Conservation (phyloP, 2,888 invertebrate species). For the Chrysodeixis includens region DNA sequence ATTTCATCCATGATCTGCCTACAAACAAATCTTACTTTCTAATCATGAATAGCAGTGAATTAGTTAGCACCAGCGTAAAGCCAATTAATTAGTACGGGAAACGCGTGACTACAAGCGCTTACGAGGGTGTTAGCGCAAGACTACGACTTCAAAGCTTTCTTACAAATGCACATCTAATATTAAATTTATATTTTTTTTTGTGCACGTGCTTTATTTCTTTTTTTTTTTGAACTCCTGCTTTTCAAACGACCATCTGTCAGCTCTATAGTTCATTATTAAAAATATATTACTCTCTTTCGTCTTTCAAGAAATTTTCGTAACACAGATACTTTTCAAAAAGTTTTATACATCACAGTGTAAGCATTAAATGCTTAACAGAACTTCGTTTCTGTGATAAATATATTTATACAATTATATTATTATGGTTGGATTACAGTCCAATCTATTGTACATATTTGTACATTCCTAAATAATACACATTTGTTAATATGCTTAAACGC, state of each 20-base stretch:
- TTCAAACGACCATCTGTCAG: neutral
- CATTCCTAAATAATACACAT: neutral
- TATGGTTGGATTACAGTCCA: neutral
- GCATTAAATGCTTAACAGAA: slow-evolving; percentile 36
- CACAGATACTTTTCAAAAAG: slow-evolving; percentile 8
- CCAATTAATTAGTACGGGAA: slow-evolving; percentile 45
- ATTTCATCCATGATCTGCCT: slow-evolving; percentile 16
- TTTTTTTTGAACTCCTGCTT: neutral
- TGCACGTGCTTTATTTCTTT: slow-evolving; percentile 35
- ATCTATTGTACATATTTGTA: neutral
- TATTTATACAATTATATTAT: slow-evolving; percentile 3
- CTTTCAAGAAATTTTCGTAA: neutral
- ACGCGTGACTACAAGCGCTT: slow-evolving; percentile 15
- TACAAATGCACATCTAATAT: slow-evolving; percentile 20
- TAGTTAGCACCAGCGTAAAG: slow-evolving; percentile 67
- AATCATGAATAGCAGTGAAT: slow-evolving; percentile 58
- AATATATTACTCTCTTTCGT: neutral
- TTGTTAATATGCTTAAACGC: slow-evolving; percentile 18
- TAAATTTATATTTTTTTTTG: slow-evolving; percentile 10
- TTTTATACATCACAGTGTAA: slow-evolving; percentile 40
- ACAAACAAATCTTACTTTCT: slow-evolving; percentile 37
- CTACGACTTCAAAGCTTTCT: slow-evolving; percentile 27
- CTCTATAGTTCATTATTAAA: neutral
- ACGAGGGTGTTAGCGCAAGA: slow-evolving; percentile 5
- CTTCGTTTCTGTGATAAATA: slow-evolving; percentile 18